Conservation (phyloP, 37 sponge, comb jelly and placozoan species). For the Lycopodina hypogea region DNA sequence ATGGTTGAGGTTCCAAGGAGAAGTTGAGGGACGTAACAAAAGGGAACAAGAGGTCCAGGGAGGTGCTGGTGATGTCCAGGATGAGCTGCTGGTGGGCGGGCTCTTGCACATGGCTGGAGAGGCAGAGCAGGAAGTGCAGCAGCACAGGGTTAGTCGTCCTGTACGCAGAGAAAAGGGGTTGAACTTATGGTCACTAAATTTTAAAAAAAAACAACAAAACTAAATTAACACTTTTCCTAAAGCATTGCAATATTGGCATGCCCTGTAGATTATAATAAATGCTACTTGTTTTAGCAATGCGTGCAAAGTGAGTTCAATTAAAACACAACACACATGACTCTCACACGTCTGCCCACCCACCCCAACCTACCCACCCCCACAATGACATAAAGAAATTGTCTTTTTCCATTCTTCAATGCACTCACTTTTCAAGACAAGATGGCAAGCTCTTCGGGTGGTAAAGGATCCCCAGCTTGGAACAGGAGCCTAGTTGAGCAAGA, state of each 20-base stretch:
- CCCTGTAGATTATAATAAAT: neutral
- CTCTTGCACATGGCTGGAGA: slow-evolving; percentile 4
- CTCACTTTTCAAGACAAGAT: slow-evolving; percentile 33
- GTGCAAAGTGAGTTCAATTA: too few relatives aligned
- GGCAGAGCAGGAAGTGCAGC: slow-evolving; percentile 47
- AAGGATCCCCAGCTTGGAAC: slow-evolving; percentile 54
- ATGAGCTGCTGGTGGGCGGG: slow-evolving; percentile 18
- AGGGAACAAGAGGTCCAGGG: slow-evolving; percentile 62
- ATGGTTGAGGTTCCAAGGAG: slow-evolving; percentile 48
- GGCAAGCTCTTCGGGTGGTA: slow-evolving; percentile 49
- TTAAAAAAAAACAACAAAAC: neutral
- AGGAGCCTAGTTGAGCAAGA: slow-evolving; percentile 32
- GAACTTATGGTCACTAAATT: neutral
- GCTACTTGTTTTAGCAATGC: too few relatives aligned
- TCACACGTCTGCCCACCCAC: too few relatives aligned
- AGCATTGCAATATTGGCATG: neutral
- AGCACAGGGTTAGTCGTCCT: slow-evolving; percentile 72
- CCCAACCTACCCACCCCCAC: too few relatives aligned
- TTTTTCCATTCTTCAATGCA: too few relatives aligned
- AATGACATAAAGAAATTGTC: too few relatives aligned
- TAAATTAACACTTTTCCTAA: neutral
- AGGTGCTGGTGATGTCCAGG: slow-evolving; percentile 21
- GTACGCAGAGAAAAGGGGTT: neutral
- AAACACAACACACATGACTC: too few relatives aligned
- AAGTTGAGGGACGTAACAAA: slow-evolving; percentile 26